phyloP scores from a whole-genome alignment of 2,888 invertebrate genomes.

The Ramazzottius varieornatus region DNA sequence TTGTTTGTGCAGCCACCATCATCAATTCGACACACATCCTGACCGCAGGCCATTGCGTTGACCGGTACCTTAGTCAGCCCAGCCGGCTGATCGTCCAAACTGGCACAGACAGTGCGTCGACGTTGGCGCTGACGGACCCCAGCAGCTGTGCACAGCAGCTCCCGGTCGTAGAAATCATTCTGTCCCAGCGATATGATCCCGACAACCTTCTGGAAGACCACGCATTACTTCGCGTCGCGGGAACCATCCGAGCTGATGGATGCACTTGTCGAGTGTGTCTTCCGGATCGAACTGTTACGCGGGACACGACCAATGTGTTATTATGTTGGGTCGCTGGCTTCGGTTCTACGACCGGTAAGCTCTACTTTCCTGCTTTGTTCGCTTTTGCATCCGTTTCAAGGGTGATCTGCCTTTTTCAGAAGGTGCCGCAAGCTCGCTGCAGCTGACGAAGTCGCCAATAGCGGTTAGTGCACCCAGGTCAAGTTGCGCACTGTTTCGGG shows the following conservation, averaged over 20 bases:
- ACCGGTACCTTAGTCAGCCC: background rate
- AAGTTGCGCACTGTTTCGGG: no score
- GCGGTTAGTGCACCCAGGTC: no score
- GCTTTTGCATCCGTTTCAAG: no score
- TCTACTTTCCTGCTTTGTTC: background rate
- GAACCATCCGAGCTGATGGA: background rate
- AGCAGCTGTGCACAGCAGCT: background rate
- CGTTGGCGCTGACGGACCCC: background rate
- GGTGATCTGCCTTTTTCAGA: background rate
- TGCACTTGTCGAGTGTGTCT: background rate
- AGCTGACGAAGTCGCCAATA: background rate
- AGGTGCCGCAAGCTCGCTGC: background rate
- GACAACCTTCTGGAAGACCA: background rate
- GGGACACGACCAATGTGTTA: background rate
- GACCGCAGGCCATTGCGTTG: background rate
- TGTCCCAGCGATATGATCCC: background rate
- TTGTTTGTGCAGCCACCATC: background rate
- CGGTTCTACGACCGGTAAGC: background rate
- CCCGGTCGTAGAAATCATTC: background rate
- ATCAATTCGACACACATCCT: background rate
- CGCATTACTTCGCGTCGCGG: background rate
- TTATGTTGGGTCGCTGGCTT: background rate
- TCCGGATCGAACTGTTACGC: background rate
- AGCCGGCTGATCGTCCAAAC: background rate
- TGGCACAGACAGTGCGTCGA: background rate